These are phyloP conservation scores for Porphyrio hochstetteri DNA, from an alignment of 2,113 vertebrate genomes.

Conservation along the genomic window DNA sequence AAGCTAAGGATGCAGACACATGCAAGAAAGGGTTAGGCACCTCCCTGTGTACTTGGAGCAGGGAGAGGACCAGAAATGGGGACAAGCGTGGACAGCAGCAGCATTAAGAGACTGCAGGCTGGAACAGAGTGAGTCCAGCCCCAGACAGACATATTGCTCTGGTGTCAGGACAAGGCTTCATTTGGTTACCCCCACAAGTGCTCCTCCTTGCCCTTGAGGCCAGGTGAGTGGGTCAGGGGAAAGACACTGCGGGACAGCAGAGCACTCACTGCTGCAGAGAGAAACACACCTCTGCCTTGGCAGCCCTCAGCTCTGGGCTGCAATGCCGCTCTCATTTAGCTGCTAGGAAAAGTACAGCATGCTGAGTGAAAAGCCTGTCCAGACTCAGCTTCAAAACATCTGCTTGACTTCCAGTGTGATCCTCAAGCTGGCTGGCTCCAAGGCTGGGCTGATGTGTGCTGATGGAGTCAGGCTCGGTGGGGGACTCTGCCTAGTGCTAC, in stretches of 20 bases:
- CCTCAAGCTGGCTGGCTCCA: not conserved
- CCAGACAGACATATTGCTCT: not conserved
- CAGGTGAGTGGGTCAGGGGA: not conserved
- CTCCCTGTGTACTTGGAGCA: not conserved
- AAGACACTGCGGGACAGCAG: not conserved
- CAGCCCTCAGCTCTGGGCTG: not conserved
- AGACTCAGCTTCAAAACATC: not conserved
- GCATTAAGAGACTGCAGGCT: not conserved
- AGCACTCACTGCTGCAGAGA: not conserved
- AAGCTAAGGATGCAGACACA: not conserved
- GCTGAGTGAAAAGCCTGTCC: not conserved
- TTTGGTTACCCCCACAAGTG: accelerated
- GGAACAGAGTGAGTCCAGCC: not conserved
- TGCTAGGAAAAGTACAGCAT: not conserved
- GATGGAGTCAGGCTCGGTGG: not conserved
- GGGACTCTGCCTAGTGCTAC: not conserved
- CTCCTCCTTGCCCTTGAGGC: not conserved
- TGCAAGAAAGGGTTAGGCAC: not conserved
- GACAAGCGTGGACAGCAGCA: not conserved
- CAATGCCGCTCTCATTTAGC: not conserved
- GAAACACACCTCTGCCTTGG: not conserved
- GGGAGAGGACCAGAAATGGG: not conserved
- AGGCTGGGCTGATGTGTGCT: not conserved
- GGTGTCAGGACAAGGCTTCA: not conserved
- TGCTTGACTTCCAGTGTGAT: accelerated